These are phyloP conservation scores for Gouania willdenowi DNA, from an alignment of 2,797 vertebrate species.

Conservation along the genomic window DNA sequence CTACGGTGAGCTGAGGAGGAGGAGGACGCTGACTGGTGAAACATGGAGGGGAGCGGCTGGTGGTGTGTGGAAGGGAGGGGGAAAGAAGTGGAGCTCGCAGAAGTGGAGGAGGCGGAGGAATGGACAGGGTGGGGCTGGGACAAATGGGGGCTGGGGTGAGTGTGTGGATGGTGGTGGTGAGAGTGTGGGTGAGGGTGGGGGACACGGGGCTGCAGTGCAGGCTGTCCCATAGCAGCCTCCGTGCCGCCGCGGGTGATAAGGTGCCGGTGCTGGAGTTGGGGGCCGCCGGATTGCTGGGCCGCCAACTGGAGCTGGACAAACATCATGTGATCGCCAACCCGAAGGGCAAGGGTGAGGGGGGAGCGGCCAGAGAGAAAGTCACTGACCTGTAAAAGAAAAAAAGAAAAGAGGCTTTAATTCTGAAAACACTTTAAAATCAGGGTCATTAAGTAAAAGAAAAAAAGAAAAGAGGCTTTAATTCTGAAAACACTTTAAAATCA, in stretches of 20 bases:
- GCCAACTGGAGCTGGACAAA: conserved; percentile 92
- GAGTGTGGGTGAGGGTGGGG: conserved; percentile 59
- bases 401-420: no score
- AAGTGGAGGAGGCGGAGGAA: conserved; percentile 57
- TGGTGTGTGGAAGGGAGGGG: conserved; percentile 71
- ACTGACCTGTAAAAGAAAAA: conserved; percentile 79
- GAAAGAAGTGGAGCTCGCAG: conserved; percentile 64
- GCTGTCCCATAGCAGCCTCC: conserved; percentile 56
- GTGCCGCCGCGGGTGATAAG: conserved; percentile 81
- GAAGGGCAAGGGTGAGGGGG: conserved; percentile 89
- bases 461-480: no score
- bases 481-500: background rate
- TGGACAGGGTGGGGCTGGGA: conserved; percentile 51
- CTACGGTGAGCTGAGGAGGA: conserved; percentile 74
- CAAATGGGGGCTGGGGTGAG: conserved; percentile 52
- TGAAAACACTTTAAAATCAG: background rate
- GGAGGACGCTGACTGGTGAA: conserved; percentile 64
- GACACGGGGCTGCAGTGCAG: conserved; percentile 58
- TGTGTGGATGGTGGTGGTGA: conserved; percentile 53
- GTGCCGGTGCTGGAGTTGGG: conserved; percentile 87
- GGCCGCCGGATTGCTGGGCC: conserved; percentile 83
- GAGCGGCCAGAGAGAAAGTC: conserved; percentile 94
- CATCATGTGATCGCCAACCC: conserved; percentile 95
- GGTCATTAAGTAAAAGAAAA: background rate
- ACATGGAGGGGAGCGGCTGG: conserved; percentile 73